Conservation (phyloP, 2,888 invertebrate species). For the Aricia artaxerxes region DNA sequence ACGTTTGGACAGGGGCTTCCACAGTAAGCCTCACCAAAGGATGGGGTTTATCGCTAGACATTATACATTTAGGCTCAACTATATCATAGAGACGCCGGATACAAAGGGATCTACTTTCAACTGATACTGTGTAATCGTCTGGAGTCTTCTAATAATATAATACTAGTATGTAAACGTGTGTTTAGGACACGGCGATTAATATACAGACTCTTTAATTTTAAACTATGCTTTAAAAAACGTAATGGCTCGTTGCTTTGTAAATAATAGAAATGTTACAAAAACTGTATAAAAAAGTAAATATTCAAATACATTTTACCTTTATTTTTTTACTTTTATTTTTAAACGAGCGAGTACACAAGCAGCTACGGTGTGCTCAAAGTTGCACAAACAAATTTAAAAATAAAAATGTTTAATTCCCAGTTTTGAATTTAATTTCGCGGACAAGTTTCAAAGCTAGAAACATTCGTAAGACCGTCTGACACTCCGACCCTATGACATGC, state of each 20-base stretch:
- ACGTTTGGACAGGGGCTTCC: slow-evolving; percentile 31
- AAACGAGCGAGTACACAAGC: slow-evolving; percentile 18
- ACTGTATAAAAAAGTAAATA: too few relatives aligned
- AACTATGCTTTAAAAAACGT: too few relatives aligned
- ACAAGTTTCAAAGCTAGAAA: slow-evolving; percentile 63
- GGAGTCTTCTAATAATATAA: neutral
- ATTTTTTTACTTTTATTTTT: neutral
- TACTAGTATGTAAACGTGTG: too few relatives aligned
- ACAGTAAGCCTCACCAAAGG: slow-evolving; percentile 29
- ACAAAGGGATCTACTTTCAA: neutral
- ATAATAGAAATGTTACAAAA: too few relatives aligned
- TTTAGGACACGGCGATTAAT: too few relatives aligned
- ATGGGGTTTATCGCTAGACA: slow-evolving; percentile 27
- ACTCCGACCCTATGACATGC: slow-evolving; percentile 62
- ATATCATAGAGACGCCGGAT: slow-evolving; percentile 21
- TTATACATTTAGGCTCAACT: slow-evolving; percentile 29
- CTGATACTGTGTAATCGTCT: neutral
- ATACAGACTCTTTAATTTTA: too few relatives aligned
- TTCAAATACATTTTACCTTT: neutral
- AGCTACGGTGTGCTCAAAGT: slow-evolving; percentile 31
- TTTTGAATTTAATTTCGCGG: slow-evolving; percentile 65
- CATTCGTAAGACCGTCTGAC: slow-evolving; percentile 55
- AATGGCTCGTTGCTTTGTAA: too few relatives aligned
- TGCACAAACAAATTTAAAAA: slow-evolving; percentile 39
- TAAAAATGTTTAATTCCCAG: slow-evolving; percentile 55